Evolutionary conservation across 2,888 invertebrate species (phyloP), one percentile per base, ranked within the genome.

Genomic region (Phragmatobia fuliginosa): DNA sequence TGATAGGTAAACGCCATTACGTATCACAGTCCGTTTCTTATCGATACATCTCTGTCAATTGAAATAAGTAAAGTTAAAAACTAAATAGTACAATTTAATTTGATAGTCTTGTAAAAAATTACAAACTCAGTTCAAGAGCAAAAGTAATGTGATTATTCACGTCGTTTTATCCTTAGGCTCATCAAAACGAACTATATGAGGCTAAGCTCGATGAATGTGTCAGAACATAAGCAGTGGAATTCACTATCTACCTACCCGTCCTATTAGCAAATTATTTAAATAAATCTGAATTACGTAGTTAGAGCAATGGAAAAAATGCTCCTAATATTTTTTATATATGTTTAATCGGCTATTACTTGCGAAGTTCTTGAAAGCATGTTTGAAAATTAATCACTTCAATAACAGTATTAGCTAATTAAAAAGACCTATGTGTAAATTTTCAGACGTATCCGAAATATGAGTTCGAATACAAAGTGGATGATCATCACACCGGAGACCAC

Each of bases 391-490:
- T 38, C 3, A 38, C 16, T 38, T 38, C 16, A 38, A 4, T 38
- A 38, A 38, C 16, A 36, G 4, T 62, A 28, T 18, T 49, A 32
- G 25, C 14, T 6, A 49, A 32, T n/a, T 49, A 18, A 32, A 10
- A 11, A 52, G 1, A 28, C 14, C 16, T 33, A n/a, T n/a, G 3
- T 32, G 8, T 32, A 3, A 16, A 33, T 36, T 66, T 70, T n/a
- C 28, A 72, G 72, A 16, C 72, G 0, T 63, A 72, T 33, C 72
- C 72, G 0, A 82, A 82, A 63, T 81, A 82, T 66, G 77, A 82
- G 62, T 77, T 82, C 70, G 75, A 73, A 64, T 80, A 81, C 70
- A 78, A 81, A 67, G 80, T 82, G 64, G 71, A 73, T 61, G 81
- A 79, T 68, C 72, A 75, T 6, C 81, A 81, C 66, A 76, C 76